Base-by-base conservation (phyloP, 2,797 vertebrate species). In the Myoxocephalus aenaeus region DNA sequence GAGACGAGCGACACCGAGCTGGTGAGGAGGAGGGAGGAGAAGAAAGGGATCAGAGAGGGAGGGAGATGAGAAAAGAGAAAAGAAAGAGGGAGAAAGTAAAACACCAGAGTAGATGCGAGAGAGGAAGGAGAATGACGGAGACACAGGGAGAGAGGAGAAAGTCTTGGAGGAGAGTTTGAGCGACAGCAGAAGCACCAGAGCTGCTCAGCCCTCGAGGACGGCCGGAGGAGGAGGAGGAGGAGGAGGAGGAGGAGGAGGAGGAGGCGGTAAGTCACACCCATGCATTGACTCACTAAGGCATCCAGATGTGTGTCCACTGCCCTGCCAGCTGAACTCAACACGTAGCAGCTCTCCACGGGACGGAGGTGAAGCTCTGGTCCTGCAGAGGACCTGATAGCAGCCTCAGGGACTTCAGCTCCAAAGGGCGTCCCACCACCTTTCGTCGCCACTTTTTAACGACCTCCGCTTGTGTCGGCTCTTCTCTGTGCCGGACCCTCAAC, bases 1-100 rank as follows among this genome's bases (percentile, higher is more conserved):
- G 89, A 89, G 93, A 93, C 91, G 1, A 93, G 89, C 79, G 79
- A 93, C 91, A 91, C 87, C 81, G 80, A 90, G 92, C 90, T 65
- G 80, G 80, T 81, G 86, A 83, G 70, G 61, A 76, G 63, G 72
- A 68, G 59, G 70, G 63, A 77, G 63, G 72, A 65, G 56, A 29
- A 79, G 65, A 61, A 51, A 73, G 27, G 13, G 54, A 61, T 27
- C 61, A 58, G 58, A 53, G 36, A 36, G 36, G 54, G 29, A n/a
- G n/a, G n/a, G n/a, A 32, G 20, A 56, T 17, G 15, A 46, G 32
- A 17, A n/a, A n/a, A n/a, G 40, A 42, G 12, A 42, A 42, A n/a
- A 53, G 46, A 68, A 34, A 65, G 50, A 81, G 40, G 32, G 27
- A 61, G 72, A 68, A 69, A 65, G 53, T 73, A 14, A 48, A 29